Conservation (phyloP, 2,113 vertebrate genomes). For the Etheostoma spectabile region DNA sequence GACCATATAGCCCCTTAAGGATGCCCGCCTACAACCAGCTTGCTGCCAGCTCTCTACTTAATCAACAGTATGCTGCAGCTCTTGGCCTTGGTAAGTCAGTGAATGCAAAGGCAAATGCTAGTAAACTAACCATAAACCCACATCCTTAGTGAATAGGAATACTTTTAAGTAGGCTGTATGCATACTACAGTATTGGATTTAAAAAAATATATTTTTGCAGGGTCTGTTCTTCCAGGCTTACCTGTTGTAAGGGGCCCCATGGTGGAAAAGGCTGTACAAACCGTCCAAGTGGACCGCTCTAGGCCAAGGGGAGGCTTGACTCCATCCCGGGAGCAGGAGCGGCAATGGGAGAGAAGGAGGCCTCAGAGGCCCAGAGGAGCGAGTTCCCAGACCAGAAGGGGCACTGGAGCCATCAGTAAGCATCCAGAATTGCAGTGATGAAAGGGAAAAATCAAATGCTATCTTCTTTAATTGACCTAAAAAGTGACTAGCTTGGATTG, state of each 20-base stretch:
- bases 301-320: conserved; percentile 74
- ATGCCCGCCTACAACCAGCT: conserved; percentile 92
- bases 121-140: not conserved
- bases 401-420: conserved; percentile 64
- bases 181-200: not conserved
- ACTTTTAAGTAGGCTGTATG: not conserved
- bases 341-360: conserved; percentile 74
- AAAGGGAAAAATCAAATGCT: not conserved
- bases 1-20: conserved; percentile 91
- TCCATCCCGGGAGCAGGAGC: conserved; percentile 52
- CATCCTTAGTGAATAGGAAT: not conserved
- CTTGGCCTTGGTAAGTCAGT: conserved; percentile 88
- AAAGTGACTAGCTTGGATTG: not conserved
- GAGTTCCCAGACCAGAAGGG: conserved; percentile 47
- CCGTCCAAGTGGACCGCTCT: conserved; percentile 83
- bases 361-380: conserved; percentile 72
- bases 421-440: not conserved
- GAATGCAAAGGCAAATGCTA: not conserved
- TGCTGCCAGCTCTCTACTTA: conserved; percentile 90
- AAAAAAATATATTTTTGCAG: conserved; percentile 49
- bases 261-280: conserved; percentile 98
- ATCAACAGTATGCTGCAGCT: conserved; percentile 92
- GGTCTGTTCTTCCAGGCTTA: conserved; percentile 83
- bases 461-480: not conserved
- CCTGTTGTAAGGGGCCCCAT: conserved; percentile 89